These are phyloP conservation scores for Heliconius congener DNA, from an alignment of 1,140 invertebrate species.

Conservation along the genomic window DNA sequence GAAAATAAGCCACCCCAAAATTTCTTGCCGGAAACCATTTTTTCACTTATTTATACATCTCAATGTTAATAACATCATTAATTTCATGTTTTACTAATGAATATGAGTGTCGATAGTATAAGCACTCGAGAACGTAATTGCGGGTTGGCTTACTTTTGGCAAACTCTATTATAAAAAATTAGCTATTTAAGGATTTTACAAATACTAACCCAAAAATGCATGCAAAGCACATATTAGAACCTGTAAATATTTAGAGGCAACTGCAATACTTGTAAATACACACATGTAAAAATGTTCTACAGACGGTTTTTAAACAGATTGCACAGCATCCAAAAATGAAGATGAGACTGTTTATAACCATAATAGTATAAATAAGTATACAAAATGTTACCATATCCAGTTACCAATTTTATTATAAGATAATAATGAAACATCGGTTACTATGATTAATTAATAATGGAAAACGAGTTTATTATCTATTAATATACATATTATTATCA, in stretches of 20 bases:
- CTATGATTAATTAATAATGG: slow-evolving; percentile 3
- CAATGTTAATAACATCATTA: slow-evolving; percentile 25
- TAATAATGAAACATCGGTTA: slow-evolving; percentile 11
- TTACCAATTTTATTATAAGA: slow-evolving; percentile 62
- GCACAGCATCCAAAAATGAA: slow-evolving; percentile 46
- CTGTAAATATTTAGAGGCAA: slow-evolving; percentile 64
- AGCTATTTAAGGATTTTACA: slow-evolving; percentile 54
- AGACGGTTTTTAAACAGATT: slow-evolving; percentile 39
- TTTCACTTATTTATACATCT: slow-evolving; percentile 25
- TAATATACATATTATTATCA: slow-evolving; percentile 1
- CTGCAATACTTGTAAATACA: slow-evolving; percentile 71
- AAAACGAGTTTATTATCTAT: slow-evolving; percentile 1
- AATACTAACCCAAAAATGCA: slow-evolving; percentile 54
- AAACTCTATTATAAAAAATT: slow-evolving; percentile 36
- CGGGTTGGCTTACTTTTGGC: slow-evolving; percentile 31
- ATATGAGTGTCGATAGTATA: background rate
- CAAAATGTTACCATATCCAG: slow-evolving; percentile 56
- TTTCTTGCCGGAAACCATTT: slow-evolving; percentile 9
- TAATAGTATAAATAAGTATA: slow-evolving; percentile 53
- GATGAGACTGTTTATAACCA: slow-evolving; percentile 63
- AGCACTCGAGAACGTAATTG: slow-evolving; percentile 16
- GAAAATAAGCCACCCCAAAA: slow-evolving; percentile 36
- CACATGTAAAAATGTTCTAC: slow-evolving; percentile 41
- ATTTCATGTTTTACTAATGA: slow-evolving; percentile 13
- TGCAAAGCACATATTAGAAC: slow-evolving; percentile 50